Conservation (phyloP, 2,113 vertebrate species). For the Tringa solitaria region DNA sequence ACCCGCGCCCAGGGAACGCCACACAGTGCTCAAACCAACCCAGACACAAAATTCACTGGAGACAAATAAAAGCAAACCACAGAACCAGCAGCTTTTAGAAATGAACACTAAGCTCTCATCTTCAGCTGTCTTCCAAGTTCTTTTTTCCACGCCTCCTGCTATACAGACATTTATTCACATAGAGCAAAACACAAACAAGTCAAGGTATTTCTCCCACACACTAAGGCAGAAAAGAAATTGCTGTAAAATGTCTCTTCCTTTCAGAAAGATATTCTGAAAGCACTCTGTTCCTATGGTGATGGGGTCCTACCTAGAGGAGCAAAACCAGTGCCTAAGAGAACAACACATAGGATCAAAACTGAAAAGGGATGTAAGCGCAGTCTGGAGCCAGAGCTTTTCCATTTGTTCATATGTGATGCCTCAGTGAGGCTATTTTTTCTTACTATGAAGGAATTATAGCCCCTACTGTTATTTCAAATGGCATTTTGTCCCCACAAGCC, state of each 20-base stretch:
- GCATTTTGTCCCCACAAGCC: not conserved
- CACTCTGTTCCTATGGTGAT: not conserved
- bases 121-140: not conserved
- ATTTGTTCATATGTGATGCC: accelerated
- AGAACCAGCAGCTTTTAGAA: not conserved
- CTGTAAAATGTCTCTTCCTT: not conserved
- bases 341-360: not conserved
- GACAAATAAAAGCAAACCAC: not conserved
- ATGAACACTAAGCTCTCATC: not conserved
- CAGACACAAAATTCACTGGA: not conserved
- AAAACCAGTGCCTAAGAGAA: not conserved
- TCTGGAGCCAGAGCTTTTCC: not conserved
- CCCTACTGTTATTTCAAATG: not conserved
- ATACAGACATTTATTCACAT: not conserved
- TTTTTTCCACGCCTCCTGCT: not conserved
- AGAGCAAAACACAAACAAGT: not conserved
- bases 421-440: not conserved
- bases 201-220: not conserved
- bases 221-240: not conserved
- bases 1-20: not conserved
- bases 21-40: not conserved
- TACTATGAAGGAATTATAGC: not conserved
- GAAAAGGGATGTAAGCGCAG: not conserved
- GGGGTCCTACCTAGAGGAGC: not conserved
- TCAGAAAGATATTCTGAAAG: not conserved